Base-by-base conservation (phyloP, 2,888 invertebrate species). In the Dolichopus griseipennis region DNA sequence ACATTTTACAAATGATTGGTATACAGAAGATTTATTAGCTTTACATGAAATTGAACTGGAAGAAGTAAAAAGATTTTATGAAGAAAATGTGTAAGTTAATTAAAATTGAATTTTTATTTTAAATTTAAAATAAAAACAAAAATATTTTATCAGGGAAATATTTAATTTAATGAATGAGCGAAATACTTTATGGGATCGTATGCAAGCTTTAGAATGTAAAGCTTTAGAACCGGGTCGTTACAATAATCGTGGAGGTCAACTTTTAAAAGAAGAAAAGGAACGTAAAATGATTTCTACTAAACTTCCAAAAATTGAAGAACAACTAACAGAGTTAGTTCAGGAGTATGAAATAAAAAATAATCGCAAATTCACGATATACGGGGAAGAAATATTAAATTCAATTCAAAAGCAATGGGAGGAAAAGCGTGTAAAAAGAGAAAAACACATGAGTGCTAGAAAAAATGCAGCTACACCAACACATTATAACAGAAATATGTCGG, bases 221-320 rank as follows among this genome's bases (percentile, higher is more conserved):
- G 89, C 91, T 0, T 85, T 86, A n/a, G 91, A 92, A 75, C 91
- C 92, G 0, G 89, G 90, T 72, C 85, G 95, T 0, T 93, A 89
- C 76, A 89, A 92, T 73, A 95, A 95, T 79, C 85, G 96, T 61
- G 95, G 95, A 0, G 94, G 95, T 0, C 90, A 92, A 72, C 82
- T 96, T 8, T 81, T 96, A 1, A 86, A 87, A 67, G 95, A 95
- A 77, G 95, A 96, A 78, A 92, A 90, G 74, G 92, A 93, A 75
- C 83, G 95, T n/a, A 95, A 92, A 77, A 83, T 85, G 10, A 85
- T 93, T 12, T 84, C 86, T 52, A 89, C 82, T 71, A 83, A 89
- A 81, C 79, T 93, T 66, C 92, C 92, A 0, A 88, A 89, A 80
- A 86, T 92, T 62, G 91, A 92, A 78, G 84, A 84, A 0, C 85